phyloP scores from a whole-genome alignment of 2,888 invertebrate species.

The Encarsia formosa region DNA sequence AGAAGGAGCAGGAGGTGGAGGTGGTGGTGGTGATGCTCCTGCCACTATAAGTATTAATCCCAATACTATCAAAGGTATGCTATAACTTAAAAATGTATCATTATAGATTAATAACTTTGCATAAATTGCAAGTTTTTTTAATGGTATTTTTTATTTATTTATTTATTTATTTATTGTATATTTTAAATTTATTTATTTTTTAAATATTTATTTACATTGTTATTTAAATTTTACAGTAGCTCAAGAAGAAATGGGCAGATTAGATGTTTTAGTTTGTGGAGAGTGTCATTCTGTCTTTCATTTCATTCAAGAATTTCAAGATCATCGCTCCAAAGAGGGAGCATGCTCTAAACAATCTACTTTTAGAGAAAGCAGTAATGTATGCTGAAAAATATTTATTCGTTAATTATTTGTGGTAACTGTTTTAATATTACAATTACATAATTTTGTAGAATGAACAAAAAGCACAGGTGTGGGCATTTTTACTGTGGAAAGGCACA shows the following conservation, averaged over 20 bases:
- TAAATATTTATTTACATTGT: neutral
- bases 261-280: constrained; percentile 81
- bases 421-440: neutral
- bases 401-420: constrained; percentile 1
- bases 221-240: constrained; percentile 53
- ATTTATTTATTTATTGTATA: neutral
- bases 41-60: constrained; percentile 46
- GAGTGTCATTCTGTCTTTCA: constrained; percentile 76
- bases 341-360: constrained; percentile 62
- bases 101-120: neutral
- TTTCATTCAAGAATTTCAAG: constrained; percentile 73
- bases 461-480: constrained; percentile 83
- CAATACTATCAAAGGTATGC: constrained; percentile 45
- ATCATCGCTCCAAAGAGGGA: constrained; percentile 62
- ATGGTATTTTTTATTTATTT: neutral
- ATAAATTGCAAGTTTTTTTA: neutral
- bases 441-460: constrained; percentile 61
- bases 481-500: constrained; percentile 73
- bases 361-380: constrained; percentile 61
- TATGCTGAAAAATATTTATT: constrained; percentile 46
- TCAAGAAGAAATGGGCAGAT: constrained; percentile 69
- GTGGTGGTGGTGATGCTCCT: constrained; percentile 47
- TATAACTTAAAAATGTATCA: neutral
- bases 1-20: constrained; percentile 46
- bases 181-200: neutral